Evolutionary conservation across 2,888 invertebrate genomes (phyloP).

Genomic region (Spatulosminthurus flaviceps): DNA sequence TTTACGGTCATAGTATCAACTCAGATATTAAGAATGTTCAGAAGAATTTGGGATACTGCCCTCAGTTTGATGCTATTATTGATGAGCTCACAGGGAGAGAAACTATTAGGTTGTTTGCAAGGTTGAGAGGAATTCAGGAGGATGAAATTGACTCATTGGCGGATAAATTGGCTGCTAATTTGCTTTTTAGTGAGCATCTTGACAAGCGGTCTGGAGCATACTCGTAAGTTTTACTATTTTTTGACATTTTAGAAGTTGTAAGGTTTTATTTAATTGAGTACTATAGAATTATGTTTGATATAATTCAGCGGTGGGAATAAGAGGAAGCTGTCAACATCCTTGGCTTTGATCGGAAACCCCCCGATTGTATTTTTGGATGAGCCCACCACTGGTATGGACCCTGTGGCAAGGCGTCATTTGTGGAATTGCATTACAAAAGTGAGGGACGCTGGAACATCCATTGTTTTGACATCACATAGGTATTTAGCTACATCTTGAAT

Average conservation of each 20-base stretch:
- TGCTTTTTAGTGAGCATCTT: slow-evolving; percentile 73
- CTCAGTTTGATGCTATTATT: slow-evolving; percentile 69
- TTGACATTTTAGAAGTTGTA: neutral
- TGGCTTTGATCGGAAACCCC: slow-evolving; percentile 28
- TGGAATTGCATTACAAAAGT: slow-evolving; percentile 80
- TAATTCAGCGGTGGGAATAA: slow-evolving; percentile 27
- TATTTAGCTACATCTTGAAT: slow-evolving; percentile 45
- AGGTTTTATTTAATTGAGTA: neutral
- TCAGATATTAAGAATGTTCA: slow-evolving; percentile 64
- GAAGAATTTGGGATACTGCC: slow-evolving; percentile 72
- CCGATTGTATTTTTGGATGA: slow-evolving; percentile 40
- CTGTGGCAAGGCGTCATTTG: slow-evolving; percentile 80
- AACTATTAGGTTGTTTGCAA: slow-evolving; percentile 78
- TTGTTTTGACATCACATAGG: slow-evolving; percentile 81
- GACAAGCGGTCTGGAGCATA: slow-evolving; percentile 68
- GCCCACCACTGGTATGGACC: slow-evolving; percentile 78
- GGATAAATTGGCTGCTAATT: slow-evolving; percentile 69
- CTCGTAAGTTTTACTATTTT: slow-evolving; percentile 39
- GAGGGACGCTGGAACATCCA: slow-evolving; percentile 76
- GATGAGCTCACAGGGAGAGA: slow-evolving; percentile 74
- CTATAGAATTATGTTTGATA: neutral
- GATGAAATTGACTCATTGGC: slow-evolving; percentile 66
- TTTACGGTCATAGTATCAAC: slow-evolving; percentile 67
- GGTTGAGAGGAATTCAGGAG: slow-evolving; percentile 72
- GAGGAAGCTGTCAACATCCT: slow-evolving; percentile 12